Conservation (phyloP, 2,113 vertebrate genomes). For the Tachysurus fulvidraco region DNA sequence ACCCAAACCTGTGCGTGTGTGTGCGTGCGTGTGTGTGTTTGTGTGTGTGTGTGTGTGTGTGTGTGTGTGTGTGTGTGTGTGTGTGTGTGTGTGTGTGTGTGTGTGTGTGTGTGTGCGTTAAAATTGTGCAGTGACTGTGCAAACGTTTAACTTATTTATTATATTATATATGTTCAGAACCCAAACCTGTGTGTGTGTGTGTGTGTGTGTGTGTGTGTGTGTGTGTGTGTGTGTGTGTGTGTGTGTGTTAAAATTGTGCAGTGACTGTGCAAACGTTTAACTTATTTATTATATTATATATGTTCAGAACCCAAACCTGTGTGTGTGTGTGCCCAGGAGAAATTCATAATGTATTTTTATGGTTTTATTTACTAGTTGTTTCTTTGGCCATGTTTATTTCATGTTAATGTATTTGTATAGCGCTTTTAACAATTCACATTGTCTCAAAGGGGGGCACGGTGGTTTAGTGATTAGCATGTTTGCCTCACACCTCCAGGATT, state of each 20-base stretch:
- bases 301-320: slow-evolving; percentile 29
- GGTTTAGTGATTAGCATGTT: too few species aligned
- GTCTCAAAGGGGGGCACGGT: too few species aligned
- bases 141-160: slow-evolving; percentile 47
- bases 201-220: not conserved
- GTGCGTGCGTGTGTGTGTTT: too few species aligned
- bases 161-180: slow-evolving; percentile 28
- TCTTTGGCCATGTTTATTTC: slow-evolving; percentile 10
- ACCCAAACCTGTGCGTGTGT: slow-evolving; percentile 24
- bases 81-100: slow-evolving; percentile 16
- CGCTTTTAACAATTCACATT: too few species aligned
- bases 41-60: too few species aligned
- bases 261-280: slow-evolving; percentile 14
- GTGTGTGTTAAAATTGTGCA: slow-evolving; percentile 12
- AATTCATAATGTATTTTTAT: slow-evolving; percentile 68
- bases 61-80: too few species aligned
- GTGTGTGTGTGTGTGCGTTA: slow-evolving; percentile 11
- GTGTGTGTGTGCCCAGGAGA: slow-evolving; percentile 22
- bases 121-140: not conserved
- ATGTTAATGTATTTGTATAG: too few species aligned
- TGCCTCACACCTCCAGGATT: too few species aligned
- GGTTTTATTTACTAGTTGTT: slow-evolving; percentile 58
- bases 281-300: slow-evolving; percentile 47
- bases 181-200: slow-evolving; percentile 19
- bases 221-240: slow-evolving; percentile 6